Conservation (phyloP, 2,797 vertebrate species). For the Pagetopsis macropterus region DNA sequence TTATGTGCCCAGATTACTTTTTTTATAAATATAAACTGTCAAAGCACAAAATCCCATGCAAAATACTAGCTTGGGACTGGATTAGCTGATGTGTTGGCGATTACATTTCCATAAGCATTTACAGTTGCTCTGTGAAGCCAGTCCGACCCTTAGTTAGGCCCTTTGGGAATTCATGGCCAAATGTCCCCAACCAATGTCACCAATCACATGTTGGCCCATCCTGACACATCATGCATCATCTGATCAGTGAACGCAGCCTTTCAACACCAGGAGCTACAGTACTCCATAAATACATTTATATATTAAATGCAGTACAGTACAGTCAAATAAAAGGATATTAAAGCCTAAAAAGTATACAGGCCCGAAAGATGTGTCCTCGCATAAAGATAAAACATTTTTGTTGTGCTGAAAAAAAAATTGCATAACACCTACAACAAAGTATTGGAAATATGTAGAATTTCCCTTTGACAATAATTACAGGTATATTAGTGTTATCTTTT, state of each 20-base stretch:
- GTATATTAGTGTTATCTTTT: too few species aligned
- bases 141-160: neutral
- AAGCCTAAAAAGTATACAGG: neutral
- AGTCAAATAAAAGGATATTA: neutral
- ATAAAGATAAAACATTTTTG: neutral
- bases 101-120: constrained; percentile 10
- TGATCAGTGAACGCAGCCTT: neutral
- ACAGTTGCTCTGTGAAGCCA: neutral
- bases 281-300: neutral
- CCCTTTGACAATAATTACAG: neutral
- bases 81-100: neutral
- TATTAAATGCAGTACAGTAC: neutral
- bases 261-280: neutral
- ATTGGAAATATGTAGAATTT: neutral
- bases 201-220: neutral
- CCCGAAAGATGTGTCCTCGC: neutral
- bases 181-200: constrained; percentile 11
- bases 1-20: neutral
- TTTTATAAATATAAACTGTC: neutral
- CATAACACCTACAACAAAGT: neutral
- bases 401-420: neutral
- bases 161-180: neutral
- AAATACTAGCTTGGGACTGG: neutral
- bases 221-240: neutral
- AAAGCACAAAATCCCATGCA: neutral